Percentiles rank a stretch among this genome's conserved stretches.
These are phyloP conservation scores for Poeciliopsis gracilis DNA, from an alignment of 2,797 vertebrate genomes.

Conservation along the genomic window DNA sequence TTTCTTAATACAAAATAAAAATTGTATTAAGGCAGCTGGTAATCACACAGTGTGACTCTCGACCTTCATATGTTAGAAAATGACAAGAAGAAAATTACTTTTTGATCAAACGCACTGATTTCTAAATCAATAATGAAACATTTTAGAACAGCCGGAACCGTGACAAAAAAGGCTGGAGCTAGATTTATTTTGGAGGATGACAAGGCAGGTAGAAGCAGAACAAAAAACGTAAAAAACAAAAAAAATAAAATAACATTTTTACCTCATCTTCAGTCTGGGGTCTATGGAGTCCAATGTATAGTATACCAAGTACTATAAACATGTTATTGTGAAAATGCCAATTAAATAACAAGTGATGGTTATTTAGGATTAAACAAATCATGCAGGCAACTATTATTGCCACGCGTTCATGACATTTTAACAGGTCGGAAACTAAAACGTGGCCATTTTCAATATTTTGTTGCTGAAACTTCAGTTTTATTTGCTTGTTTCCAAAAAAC, in stretches of 20 bases:
- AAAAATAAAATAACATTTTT: neutral
- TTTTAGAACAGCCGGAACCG: neutral
- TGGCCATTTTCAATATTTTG: neutral
- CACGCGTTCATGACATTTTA: neutral
- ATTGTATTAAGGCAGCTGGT: neutral
- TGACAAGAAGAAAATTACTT: neutral
- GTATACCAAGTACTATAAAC: neutral
- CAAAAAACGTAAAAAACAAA: neutral
- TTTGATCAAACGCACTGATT: neutral
- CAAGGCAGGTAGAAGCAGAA: neutral
- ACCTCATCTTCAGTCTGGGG: neutral
- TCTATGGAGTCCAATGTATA: neutral
- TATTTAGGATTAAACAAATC: neutral
- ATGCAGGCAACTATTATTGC: neutral
- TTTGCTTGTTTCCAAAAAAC: neutral
- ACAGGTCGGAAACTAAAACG: neutral
- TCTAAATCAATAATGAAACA: neutral
- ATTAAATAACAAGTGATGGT: neutral
- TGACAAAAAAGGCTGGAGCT: neutral
- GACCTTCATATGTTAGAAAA: neutral
- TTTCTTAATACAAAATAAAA: neutral
- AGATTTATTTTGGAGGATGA: neutral
- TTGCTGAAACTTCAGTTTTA: neutral
- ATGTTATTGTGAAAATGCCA: neutral
- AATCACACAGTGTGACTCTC: neutral